Conservation (phyloP, 2,797 vertebrate genomes). For the Odontamblyopus lacepedii region DNA sequence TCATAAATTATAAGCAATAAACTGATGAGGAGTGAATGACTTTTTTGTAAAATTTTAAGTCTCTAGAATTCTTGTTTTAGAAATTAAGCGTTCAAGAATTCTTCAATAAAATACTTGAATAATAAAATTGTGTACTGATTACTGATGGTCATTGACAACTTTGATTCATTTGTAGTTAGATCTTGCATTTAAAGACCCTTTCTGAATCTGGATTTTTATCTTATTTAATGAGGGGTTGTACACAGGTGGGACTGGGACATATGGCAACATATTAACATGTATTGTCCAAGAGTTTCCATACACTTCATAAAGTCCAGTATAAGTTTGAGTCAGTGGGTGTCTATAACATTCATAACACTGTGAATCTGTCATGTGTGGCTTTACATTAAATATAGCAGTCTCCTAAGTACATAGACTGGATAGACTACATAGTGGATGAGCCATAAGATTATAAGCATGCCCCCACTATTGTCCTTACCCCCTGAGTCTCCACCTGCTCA, state of each 20-base stretch:
- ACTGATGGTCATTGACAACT: neutral
- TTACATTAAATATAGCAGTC: conserved; percentile 8
- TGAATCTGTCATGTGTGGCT: conserved; percentile 16
- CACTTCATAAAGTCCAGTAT: neutral
- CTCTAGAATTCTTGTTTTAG: conserved; percentile 43
- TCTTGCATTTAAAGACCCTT: neutral
- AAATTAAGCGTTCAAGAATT: conserved; percentile 23
- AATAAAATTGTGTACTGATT: conserved; percentile 9
- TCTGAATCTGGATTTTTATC: neutral
- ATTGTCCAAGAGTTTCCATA: conserved; percentile 8
- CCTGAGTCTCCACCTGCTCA: conserved; percentile 31
- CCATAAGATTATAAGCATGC: conserved; percentile 44
- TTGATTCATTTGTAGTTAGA: neutral
- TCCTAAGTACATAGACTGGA: neutral
- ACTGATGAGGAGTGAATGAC: conserved; percentile 34
- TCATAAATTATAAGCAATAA: conserved; percentile 60
- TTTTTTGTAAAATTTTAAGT: conserved; percentile 49
- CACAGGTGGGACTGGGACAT: neutral
- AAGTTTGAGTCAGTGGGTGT: conserved; percentile 1
- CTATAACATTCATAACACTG: conserved; percentile 20
- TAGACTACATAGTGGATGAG: conserved; percentile 3
- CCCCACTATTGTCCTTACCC: neutral
- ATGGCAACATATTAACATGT: neutral
- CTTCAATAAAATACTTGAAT: conserved; percentile 36
- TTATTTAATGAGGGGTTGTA: no score